Evolutionary conservation across 2,797 vertebrate genomes (phyloP).

Genomic region (Danio kyathit): DNA sequence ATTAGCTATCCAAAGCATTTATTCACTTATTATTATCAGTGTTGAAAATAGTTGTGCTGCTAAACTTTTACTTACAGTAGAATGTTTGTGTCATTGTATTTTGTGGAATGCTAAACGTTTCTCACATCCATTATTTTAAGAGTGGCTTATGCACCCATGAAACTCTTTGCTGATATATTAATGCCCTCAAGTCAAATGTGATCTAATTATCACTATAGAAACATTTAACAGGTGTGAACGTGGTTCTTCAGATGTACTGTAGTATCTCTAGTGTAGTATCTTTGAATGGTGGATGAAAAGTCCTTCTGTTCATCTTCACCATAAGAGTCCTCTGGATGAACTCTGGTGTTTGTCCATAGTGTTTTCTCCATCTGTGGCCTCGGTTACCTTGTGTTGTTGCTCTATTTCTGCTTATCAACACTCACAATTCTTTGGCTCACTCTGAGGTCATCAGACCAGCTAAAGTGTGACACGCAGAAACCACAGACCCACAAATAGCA

Average conservation of each 20-base stretch:
- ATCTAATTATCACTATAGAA: neutral
- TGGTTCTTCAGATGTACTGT: slow-evolving; percentile 16
- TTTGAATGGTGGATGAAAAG: slow-evolving; percentile 9
- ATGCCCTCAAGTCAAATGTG: neutral
- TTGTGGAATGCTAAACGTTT: too few species aligned
- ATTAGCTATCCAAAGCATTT: neutral
- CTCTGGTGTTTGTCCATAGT: neutral
- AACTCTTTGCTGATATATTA: neutral
- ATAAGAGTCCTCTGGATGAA: neutral
- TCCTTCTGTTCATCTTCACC: slow-evolving; percentile 11
- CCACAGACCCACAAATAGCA: slow-evolving; percentile 11
- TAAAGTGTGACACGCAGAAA: slow-evolving; percentile 40
- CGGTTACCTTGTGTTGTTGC: slow-evolving; percentile 9
- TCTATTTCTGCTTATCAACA: slow-evolving; percentile 30
- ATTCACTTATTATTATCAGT: neutral
- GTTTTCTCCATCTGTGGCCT: neutral
- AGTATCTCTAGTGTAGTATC: slow-evolving; percentile 20
- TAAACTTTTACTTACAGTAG: neutral
- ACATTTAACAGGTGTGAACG: neutral
- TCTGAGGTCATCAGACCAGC: slow-evolving; percentile 17
- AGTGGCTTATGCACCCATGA: neutral
- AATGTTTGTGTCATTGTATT: neutral
- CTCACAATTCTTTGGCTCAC: slow-evolving; percentile 6
- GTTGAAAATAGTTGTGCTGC: neutral
- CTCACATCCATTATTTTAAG: too few species aligned